Evolutionary conservation across 2,888 invertebrate species (phyloP), one percentile per base, ranked within the genome.

Genomic region (Mactromeris polynyma): DNA sequence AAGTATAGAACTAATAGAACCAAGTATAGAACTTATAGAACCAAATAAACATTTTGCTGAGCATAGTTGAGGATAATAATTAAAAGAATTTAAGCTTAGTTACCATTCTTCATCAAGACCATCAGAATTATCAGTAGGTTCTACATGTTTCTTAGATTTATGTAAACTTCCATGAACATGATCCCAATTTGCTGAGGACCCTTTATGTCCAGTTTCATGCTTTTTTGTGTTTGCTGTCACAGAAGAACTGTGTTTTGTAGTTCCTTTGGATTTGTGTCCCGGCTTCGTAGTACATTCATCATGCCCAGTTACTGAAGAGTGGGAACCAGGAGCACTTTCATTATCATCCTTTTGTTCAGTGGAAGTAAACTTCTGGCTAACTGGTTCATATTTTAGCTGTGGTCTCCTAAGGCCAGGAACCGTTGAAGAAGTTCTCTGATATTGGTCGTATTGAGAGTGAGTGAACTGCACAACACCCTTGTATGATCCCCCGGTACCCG

Each of bases 41-140:
- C n/a, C n/a, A n/a, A n/a, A n/a, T n/a, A n/a, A n/a, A n/a, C n/a
- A n/a, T n/a, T n/a, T n/a, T n/a, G n/a, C n/a, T n/a, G n/a, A n/a
- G n/a, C n/a, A n/a, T n/a, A n/a, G n/a, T n/a, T n/a, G n/a, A n/a
- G n/a, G n/a, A n/a, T n/a, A n/a, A n/a, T n/a, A n/a, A n/a, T n/a
- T n/a, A n/a, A n/a, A n/a, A n/a, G 3, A 73, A 73, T 33, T 1
- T 6, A 33, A 73, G 6, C 33, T 36, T 69, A 3, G 9, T 69
- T 73, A 73, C 73, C 73, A 73, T 73, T 73, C 73, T 36, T 73
- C 73, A 73, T 73, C 73, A 17, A 11, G 33, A 73, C 36, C 33
- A 36, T 73, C 73, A 36, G 33, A 33, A 33, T 36, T 33, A 73
- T 17, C 17, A 33, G 51, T 9, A n/a, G 17, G 58, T 33, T 73